Conservation (phyloP, 2,888 invertebrate genomes). For the Aphidoletes aphidimyza region DNA sequence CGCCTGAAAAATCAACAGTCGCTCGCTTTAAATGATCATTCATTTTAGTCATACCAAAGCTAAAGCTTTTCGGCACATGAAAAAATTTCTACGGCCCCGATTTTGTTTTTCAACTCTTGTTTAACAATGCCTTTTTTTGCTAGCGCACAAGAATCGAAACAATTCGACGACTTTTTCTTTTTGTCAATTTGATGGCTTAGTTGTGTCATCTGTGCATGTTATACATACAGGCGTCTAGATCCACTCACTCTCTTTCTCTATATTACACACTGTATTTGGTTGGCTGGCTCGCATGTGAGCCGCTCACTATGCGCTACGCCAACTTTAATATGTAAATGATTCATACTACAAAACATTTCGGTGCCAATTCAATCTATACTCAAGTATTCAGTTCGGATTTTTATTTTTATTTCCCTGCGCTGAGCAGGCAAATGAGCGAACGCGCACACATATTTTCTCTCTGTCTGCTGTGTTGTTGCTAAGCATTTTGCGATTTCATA, state of each 20-base stretch:
- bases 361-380: conserved; percentile 41
- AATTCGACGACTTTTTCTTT: no score
- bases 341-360: conserved; percentile 28
- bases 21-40: neutral
- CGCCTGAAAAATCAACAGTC: neutral
- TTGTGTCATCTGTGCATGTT: no score
- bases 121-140: no score
- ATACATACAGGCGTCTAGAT: no score
- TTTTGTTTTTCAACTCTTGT: neutral
- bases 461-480: neutral
- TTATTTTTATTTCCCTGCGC: conserved; percentile 9
- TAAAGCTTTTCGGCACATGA: neutral
- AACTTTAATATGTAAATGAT: conserved; percentile 41
- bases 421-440: no score
- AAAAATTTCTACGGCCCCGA: conserved; percentile 37
- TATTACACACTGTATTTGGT: neutral
- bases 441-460: neutral
- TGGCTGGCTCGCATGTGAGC: neutral
- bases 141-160: no score
- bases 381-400: neutral
- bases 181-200: no score
- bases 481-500: neutral
- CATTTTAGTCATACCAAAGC: neutral
- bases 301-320: conserved; percentile 47
- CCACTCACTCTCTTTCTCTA: no score